Percentiles rank a stretch among this genome's conserved stretches.
Evolutionary conservation across 2,113 vertebrate genomes (phyloP).

Genomic region (Psittacara wagleri): DNA sequence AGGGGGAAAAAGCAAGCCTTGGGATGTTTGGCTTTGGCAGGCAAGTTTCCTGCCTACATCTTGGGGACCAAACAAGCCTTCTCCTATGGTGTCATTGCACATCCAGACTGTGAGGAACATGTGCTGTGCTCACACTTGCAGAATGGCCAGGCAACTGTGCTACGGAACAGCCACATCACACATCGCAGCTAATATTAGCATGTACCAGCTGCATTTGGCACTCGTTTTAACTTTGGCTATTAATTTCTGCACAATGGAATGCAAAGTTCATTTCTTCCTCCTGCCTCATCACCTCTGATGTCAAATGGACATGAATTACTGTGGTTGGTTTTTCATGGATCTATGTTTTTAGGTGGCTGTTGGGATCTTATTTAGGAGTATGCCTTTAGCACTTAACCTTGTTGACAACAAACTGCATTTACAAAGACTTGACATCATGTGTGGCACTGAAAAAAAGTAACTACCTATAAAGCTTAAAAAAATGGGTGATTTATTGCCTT

Average conservation of each 20-base stretch:
- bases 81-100: not conserved
- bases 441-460: not conserved
- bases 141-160: not conserved
- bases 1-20: not conserved
- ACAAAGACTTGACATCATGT: not conserved
- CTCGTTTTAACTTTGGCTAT: not conserved
- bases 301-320: not conserved
- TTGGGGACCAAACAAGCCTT: not conserved
- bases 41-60: not conserved
- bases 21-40: not conserved
- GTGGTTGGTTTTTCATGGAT: not conserved
- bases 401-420: not conserved
- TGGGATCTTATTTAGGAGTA: not conserved
- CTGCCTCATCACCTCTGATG: not conserved
- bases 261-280: not conserved
- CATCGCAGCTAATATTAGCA: constrained; percentile 6
- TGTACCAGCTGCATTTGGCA: not conserved
- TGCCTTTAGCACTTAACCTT: not conserved
- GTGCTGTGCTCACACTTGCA: not conserved
- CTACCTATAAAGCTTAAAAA: not conserved
- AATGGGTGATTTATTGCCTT: not conserved
- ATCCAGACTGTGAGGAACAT: not conserved
- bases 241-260: not conserved
- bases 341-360: not conserved
- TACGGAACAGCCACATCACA: constrained; percentile 27